Conservation (phyloP, 1,140 invertebrate genomes). For the Stenopsyche tienmushanensis region DNA sequence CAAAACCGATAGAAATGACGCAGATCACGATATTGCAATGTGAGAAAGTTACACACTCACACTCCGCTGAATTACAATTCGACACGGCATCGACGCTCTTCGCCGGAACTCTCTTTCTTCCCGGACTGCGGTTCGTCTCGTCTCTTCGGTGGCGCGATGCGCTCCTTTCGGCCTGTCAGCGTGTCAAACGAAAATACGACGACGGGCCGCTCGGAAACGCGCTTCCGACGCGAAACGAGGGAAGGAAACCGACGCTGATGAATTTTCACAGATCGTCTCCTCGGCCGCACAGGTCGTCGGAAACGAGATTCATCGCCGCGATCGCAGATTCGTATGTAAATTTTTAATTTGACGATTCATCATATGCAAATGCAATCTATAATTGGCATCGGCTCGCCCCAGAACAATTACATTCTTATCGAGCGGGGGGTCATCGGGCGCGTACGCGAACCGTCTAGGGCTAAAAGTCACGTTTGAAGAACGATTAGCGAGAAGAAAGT, state of each 20-base stretch:
- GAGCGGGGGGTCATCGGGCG: not conserved
- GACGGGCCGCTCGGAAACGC: not conserved
- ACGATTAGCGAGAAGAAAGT: slow-evolving; percentile 8
- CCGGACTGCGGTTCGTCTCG: too few species aligned
- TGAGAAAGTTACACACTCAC: not conserved
- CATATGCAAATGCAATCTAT: slow-evolving; percentile 1
- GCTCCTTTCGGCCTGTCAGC: too few species aligned
- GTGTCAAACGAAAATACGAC: too few species aligned
- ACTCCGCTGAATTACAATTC: too few species aligned
- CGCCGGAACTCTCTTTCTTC: too few species aligned
- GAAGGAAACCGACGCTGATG: too few species aligned
- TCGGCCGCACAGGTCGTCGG: not conserved
- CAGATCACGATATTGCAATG: too few species aligned
- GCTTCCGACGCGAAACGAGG: too few species aligned
- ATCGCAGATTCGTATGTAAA: not conserved
- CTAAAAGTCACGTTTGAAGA: slow-evolving; percentile 1
- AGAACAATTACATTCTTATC: slow-evolving; percentile 12
- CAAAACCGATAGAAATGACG: not conserved
- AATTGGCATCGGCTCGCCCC: slow-evolving; percentile 5
- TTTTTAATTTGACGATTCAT: not conserved
- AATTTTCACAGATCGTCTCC: too few species aligned
- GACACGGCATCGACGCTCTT: too few species aligned
- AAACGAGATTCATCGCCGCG: too few species aligned
- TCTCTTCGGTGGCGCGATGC: too few species aligned
- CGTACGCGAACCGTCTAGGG: not conserved